Base-by-base conservation (phyloP, 2,797 vertebrate species). In the Synaphobranchus kaupii region DNA sequence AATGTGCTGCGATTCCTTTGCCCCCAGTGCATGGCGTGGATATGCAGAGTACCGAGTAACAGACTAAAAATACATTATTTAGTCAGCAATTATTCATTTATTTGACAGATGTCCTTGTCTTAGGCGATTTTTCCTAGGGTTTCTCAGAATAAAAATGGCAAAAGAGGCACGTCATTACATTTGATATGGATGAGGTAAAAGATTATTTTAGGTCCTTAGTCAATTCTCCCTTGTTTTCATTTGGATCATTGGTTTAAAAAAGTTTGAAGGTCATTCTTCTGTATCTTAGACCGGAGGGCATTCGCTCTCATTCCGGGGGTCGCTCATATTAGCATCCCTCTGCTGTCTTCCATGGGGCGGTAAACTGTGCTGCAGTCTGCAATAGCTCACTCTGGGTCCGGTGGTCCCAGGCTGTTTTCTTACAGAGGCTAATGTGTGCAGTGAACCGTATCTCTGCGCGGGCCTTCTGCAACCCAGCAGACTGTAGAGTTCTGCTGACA, bases 361-460 rank as follows among this genome's bases (percentile, higher is more conserved):
- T 85, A 85, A 88, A n/a, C 39, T 84, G 71, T 28, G 63, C 63
- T 68, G 63, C 6, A 76, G 34, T 39, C 34, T 78, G 48, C 28
- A 50, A 48, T 78, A 85, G 13, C n/a, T 73, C 56, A 63, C 54
- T 82, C 78, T 44, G 48, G 48, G 20, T 73, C 47, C 13, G 17
- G 87, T 25, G 28, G 52, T 50, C 83, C 83, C 54, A 31, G 44
- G 52, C 52, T 39, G 22, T 20, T 47, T 25, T 68, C 56, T 50
- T 54, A 34, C 31, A 83, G 54, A 85, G 76, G 84, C 80, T 83
- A 83, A 58, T 68, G 78, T 83, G 84, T 82, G 84, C 71, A 66
- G 87, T 85, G 87, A 88, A 88, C 87, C 73, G 1, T 50, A 34
- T 44, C 44, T 66, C 44, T 39, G 39, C 20, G 54, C 39, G 44